Conservation (phyloP, 2,113 vertebrate species). For the Pongo abelii region DNA sequence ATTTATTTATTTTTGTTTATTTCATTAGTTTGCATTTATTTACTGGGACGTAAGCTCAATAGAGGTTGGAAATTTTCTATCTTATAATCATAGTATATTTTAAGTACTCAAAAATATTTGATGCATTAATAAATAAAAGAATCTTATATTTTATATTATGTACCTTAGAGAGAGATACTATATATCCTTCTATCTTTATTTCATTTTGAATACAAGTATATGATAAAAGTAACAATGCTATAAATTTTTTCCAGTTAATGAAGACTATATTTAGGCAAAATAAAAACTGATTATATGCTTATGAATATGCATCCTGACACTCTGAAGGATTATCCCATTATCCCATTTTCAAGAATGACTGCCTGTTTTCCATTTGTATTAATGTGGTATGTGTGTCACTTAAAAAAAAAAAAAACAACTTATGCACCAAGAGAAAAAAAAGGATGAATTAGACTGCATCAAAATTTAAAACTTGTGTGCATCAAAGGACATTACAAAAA, state of each 20-base stretch:
- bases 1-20: background rate
- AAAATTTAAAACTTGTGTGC: background rate
- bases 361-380: background rate
- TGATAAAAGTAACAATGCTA: background rate
- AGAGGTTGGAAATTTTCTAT: background rate
- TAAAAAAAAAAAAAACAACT: no score
- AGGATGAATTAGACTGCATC: background rate
- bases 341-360: background rate
- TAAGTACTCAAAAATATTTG: background rate
- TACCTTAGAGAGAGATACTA: background rate
- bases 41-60: background rate
- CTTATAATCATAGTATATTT: background rate
- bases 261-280: background rate
- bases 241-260: background rate
- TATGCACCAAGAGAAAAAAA: background rate
- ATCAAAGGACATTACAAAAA: background rate
- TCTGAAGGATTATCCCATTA: background rate
- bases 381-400: background rate
- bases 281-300: background rate
- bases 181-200: background rate
- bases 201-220: background rate
- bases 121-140: background rate
- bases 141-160: background rate
- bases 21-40: background rate
- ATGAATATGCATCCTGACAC: background rate